Evolutionary conservation across 1,140 invertebrate species (phyloP), one percentile per base, ranked within the genome.

Genomic region (Plodia interpunctella): DNA sequence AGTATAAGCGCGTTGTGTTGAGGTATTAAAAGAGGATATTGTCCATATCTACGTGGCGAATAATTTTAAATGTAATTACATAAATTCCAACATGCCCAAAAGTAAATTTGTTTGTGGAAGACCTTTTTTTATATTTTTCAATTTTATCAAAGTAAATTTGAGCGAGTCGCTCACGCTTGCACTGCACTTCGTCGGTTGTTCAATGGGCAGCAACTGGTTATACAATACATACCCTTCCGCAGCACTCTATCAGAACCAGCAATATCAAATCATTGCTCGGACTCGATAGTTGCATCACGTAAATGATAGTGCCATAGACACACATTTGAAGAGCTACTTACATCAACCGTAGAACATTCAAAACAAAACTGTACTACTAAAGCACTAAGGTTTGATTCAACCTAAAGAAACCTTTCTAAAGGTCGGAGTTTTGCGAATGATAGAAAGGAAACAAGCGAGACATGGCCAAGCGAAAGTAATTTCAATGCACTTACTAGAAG

Each of bases 251-350:
- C n/a, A 64, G 13, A 32, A 49, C 60, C 70, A 56, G 62, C 71
- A 67, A 65, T 79, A 62, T 66, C 65, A 71, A 74, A 77, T 72
- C 70, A 78, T 66, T 72, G 55, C 63, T 79, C 65, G 65, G 70
- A 78, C 75, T 83, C 76, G 67, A 74, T 81, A 87, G 77, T 84
- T 80, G 76, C 74, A 83, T 87, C 78, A 84, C 81, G 76, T 83
- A 87, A 83, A 81, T 77, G 67, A 80, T 83, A 79, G 68, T 72
- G 76, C 60, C 63, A 56, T 62, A 55, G 17, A 62, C 66, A 54
- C 54, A 28, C 62, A 56, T 28, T 68, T 55, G 35, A 72, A 74
- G 6, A 78, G 64, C 44, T 66, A 44, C 68, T 55, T 71, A 76
- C 25, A 25, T 25, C 19, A 28, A 60, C 19, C 18, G 17, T 28